Conservation (phyloP, 2,113 vertebrate genomes). For the Corythaeola cristata region DNA sequence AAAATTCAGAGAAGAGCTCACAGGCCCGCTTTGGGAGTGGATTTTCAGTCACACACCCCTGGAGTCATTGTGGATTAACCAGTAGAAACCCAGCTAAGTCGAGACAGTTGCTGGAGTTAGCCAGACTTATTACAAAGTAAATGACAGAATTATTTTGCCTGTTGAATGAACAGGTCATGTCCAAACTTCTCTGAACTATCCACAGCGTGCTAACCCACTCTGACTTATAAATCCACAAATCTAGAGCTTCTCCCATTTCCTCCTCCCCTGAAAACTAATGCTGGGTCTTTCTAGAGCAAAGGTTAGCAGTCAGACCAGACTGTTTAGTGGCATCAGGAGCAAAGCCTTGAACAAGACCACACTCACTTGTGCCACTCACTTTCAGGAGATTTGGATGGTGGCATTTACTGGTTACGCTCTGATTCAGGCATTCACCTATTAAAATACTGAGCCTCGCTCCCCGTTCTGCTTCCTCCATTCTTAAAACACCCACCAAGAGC, state of each 20-base stretch:
- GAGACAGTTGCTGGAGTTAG: neutral
- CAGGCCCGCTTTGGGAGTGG: neutral
- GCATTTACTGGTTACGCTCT: fast-evolving
- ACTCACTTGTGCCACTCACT: neutral
- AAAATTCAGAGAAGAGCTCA: neutral
- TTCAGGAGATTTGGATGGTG: neutral
- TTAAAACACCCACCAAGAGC: neutral
- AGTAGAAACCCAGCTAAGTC: neutral
- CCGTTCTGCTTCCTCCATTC: neutral
- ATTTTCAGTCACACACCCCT: neutral
- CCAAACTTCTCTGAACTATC: neutral
- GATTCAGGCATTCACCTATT: neutral
- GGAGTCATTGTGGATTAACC: neutral
- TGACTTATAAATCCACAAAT: neutral
- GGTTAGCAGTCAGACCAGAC: neutral
- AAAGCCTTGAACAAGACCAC: neutral
- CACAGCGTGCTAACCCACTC: neutral
- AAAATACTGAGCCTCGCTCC: neutral
- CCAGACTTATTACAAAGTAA: neutral
- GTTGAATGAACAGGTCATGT: neutral
- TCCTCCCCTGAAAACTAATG: neutral
- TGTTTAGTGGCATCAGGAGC: neutral
- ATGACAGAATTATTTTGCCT: neutral
- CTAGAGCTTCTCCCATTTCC: neutral
- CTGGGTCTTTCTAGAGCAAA: neutral